Conservation (phyloP, 2,113 vertebrate species). For the Atractosteus spatula region DNA sequence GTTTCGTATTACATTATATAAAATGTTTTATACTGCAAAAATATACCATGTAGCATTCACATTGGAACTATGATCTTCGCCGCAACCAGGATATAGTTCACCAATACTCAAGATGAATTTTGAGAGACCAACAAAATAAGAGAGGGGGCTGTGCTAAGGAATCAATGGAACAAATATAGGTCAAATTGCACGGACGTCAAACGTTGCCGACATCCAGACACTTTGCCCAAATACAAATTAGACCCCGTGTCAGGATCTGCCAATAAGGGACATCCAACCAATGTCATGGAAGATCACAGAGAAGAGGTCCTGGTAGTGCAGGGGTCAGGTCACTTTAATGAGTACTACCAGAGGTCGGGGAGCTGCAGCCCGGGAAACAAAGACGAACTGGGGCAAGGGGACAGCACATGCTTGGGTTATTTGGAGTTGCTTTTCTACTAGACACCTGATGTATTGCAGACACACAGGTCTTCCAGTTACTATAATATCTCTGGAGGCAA, state of each 20-base stretch:
- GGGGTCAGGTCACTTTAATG: conserved; percentile 28
- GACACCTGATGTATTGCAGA: conserved; percentile 6
- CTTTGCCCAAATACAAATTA: conserved; percentile 24
- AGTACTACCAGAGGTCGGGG: conserved; percentile 27
- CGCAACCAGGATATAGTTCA: not conserved
- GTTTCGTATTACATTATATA: too few relatives aligned
- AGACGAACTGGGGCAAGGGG: not conserved
- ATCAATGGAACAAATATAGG: conserved; percentile 11
- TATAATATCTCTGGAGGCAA: conserved; percentile 13
- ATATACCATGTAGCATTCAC: too few relatives aligned
- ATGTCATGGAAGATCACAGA: conserved; percentile 19
- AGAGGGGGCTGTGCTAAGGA: not conserved
- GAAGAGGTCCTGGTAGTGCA: conserved; percentile 8
- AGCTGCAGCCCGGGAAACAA: conserved; percentile 5
- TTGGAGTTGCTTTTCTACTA: conserved; percentile 8
- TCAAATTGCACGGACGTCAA: conserved; percentile 6
- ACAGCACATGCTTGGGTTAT: not conserved
- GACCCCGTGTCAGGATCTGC: conserved; percentile 6
- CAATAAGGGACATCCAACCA: conserved; percentile 12
- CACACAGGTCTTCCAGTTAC: conserved; percentile 1
- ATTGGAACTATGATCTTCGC: too few relatives aligned
- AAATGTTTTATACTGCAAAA: too few relatives aligned
- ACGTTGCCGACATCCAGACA: not conserved
- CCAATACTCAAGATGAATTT: not conserved
- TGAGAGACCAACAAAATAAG: not conserved